These are phyloP conservation scores for Pherbina coryleti DNA, from an alignment of 2,888 invertebrate genomes.

Conservation along the genomic window DNA sequence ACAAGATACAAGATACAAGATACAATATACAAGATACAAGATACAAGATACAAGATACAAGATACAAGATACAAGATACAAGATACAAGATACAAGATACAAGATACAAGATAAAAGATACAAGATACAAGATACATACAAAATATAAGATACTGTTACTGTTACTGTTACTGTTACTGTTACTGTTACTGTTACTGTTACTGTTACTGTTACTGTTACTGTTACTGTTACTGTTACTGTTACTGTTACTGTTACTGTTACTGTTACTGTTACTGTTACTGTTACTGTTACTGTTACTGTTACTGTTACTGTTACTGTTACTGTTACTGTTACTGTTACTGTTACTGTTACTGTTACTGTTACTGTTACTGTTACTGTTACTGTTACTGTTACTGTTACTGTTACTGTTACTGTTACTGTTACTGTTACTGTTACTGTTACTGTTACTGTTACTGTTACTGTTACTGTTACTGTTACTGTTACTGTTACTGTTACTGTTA, in stretches of 20 bases:
- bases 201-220: neutral
- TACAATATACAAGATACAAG: too few species aligned
- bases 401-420: too few species aligned
- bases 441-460: too few species aligned
- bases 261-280: neutral
- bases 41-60: too few species aligned
- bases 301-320: neutral
- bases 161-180: neutral
- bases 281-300: neutral
- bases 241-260: constrained; percentile 3
- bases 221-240: constrained; percentile 2
- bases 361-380: neutral
- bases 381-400: neutral
- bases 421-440: neutral
- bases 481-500: too few species aligned
- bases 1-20: too few species aligned
- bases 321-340: neutral
- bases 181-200: neutral
- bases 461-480: too few species aligned
- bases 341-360: neutral
- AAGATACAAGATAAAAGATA: too few species aligned
- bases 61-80: too few species aligned
- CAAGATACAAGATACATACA: too few species aligned
- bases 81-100: too few species aligned
- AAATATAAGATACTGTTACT: neutral